Conservation (phyloP, 2,888 invertebrate genomes). For the Aphodius granarius region DNA sequence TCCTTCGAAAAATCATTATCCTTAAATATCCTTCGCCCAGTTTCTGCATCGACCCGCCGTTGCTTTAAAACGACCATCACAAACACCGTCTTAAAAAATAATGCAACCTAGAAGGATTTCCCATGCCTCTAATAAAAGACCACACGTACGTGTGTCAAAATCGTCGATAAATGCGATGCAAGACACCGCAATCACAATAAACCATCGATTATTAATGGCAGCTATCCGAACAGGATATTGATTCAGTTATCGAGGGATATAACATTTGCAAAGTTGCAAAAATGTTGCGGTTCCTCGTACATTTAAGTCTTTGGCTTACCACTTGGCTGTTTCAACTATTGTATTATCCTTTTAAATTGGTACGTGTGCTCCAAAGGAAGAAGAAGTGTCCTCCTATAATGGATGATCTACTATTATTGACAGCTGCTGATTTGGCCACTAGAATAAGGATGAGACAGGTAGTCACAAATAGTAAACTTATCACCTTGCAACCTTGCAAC, state of each 20-base stretch:
- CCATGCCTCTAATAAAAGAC: background rate
- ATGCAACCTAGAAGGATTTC: background rate
- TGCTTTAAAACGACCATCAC: background rate
- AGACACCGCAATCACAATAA: background rate
- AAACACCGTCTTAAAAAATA: background rate
- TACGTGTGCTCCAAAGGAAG: background rate
- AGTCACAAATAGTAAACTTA: too few species aligned
- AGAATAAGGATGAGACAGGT: constrained; percentile 75
- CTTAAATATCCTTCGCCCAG: background rate
- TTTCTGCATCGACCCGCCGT: background rate
- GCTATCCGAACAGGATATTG: background rate
- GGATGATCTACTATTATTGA: constrained; percentile 61
- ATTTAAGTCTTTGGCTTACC: background rate
- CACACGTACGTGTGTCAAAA: background rate
- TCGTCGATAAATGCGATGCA: background rate
- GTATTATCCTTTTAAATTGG: background rate
- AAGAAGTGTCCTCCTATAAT: constrained; percentile 16
- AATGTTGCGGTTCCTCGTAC: background rate
- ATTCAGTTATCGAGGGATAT: background rate
- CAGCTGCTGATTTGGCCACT: constrained; percentile 68
- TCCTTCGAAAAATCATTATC: background rate
- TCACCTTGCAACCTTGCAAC: too few species aligned
- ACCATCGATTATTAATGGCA: background rate
- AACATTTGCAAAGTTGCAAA: background rate
- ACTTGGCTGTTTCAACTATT: background rate